Percentiles rank a stretch among this genome's conserved stretches.
These are phyloP conservation scores for Archilochus colubris DNA, from an alignment of 2,113 vertebrate genomes.

Conservation along the genomic window DNA sequence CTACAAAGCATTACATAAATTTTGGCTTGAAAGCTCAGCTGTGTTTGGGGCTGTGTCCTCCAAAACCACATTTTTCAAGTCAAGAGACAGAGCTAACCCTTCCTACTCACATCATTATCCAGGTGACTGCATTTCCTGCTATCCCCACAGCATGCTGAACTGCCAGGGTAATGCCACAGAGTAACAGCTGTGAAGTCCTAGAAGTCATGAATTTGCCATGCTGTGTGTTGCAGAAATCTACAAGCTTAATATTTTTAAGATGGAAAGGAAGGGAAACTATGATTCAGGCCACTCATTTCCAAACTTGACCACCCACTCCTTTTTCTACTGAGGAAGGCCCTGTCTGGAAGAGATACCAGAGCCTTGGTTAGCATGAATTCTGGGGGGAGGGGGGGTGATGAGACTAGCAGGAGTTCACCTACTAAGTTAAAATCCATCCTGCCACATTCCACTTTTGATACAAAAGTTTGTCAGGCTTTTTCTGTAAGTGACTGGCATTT, in stretches of 20 bases:
- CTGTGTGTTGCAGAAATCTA: not conserved
- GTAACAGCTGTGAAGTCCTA: not conserved
- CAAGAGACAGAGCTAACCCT: not conserved
- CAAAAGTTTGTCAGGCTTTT: not conserved
- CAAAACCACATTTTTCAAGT: not conserved
- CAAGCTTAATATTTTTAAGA: not conserved
- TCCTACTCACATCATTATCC: not conserved
- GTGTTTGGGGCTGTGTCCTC: not conserved
- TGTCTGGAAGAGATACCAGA: slow-evolving; percentile 56
- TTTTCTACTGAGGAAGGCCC: slow-evolving; percentile 54
- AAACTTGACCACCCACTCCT: slow-evolving; percentile 35
- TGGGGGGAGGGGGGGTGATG: slow-evolving; percentile 8
- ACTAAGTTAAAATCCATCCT: slow-evolving; percentile 17
- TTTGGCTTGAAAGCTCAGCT: not conserved
- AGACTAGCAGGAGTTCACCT: slow-evolving; percentile 35
- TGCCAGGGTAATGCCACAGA: not conserved
- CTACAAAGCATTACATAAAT: not conserved
- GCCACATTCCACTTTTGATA: not conserved
- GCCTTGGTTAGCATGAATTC: slow-evolving; percentile 35
- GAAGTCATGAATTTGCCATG: not conserved
- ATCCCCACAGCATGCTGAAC: not conserved
- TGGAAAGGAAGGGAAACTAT: slow-evolving; percentile 7
- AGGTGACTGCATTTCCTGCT: slow-evolving; percentile 15
- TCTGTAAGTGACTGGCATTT: not conserved
- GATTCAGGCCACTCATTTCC: slow-evolving; percentile 37